Evolutionary conservation across 2,888 invertebrate genomes (phyloP).

Genomic region (Noctua pronuba): DNA sequence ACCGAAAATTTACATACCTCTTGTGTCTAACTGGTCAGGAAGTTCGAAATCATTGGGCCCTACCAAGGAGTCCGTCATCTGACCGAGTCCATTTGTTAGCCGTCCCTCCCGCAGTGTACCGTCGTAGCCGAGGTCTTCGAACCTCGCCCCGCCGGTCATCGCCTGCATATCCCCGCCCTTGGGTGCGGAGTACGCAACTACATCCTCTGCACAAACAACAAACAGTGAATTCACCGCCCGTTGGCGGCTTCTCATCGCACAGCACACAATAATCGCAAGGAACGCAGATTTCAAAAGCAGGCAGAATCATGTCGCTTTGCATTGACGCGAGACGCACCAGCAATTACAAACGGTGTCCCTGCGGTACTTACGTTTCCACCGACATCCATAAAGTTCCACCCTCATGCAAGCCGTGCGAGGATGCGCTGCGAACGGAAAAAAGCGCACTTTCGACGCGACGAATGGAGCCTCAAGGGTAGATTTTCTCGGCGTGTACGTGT

Average conservation of each 20-base stretch:
- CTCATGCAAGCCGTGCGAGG: conserved; percentile 97
- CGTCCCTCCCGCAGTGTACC: conserved; percentile 90
- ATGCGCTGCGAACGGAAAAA: conserved; percentile 96
- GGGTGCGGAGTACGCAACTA: conserved; percentile 92
- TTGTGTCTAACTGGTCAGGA: conserved; percentile 90
- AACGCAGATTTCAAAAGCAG: conserved; percentile 51
- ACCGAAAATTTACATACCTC: conserved; percentile 81
- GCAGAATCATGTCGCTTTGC: conserved; percentile 74
- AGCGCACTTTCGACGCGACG: conserved; percentile 95
- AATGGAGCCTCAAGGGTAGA: conserved; percentile 95
- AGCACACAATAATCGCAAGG: conserved; percentile 64
- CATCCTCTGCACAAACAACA: conserved; percentile 90
- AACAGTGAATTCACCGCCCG: conserved; percentile 76
- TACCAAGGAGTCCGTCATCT: conserved; percentile 94
- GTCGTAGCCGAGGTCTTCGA: conserved; percentile 95
- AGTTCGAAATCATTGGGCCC: conserved; percentile 92
- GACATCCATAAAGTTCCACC: conserved; percentile 97
- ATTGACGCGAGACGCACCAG: conserved; percentile 81
- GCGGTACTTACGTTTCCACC: conserved; percentile 89
- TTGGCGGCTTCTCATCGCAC: conserved; percentile 72
- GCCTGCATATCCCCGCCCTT: conserved; percentile 92
- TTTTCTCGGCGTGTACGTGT: conserved; percentile 93
- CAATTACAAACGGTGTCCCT: conserved; percentile 69
- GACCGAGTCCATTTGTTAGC: conserved; percentile 94
- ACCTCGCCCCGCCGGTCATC: conserved; percentile 92